phyloP scores from a whole-genome alignment of 2,113 vertebrate species.

The Sminthopsis crassicaudata region DNA sequence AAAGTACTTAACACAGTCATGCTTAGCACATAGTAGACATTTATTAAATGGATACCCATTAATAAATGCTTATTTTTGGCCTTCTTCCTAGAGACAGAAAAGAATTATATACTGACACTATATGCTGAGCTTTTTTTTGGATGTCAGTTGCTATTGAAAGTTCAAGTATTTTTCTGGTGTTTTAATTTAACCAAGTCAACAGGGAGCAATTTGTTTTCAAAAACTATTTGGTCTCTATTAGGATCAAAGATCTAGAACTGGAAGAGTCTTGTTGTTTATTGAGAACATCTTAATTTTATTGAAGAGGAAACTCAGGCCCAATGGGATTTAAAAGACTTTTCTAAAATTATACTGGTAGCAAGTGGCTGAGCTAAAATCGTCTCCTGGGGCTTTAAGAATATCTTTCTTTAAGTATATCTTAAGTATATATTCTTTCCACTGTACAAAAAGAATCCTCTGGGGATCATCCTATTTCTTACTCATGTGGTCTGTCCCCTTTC shows the following conservation, averaged over 20 bases:
- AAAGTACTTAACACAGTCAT: neutral
- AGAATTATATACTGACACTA: neutral
- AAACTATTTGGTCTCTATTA: neutral
- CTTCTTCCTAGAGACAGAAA: neutral
- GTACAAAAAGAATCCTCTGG: neutral
- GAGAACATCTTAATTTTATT: neutral
- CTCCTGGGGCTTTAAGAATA: neutral
- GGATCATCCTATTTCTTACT: neutral
- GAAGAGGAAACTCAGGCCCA: neutral
- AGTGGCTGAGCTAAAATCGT: neutral
- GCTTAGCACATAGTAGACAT: neutral
- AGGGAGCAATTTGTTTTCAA: constrained; percentile 11
- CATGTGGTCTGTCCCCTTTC: neutral
- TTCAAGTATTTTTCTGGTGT: constrained; percentile 11
- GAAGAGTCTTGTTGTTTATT: neutral
- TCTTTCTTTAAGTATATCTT: too few species aligned
- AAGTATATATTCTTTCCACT: neutral
- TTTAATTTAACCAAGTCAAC: constrained; percentile 10
- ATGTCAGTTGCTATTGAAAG: neutral
- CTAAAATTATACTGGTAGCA: neutral
- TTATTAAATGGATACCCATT: neutral
- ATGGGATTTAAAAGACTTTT: neutral
- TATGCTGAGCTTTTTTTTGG: neutral
- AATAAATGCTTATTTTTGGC: neutral
- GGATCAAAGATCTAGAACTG: neutral